Percentiles rank a stretch among this genome's conserved stretches.
Conservation (phyloP, 2,113 vertebrate species). For the Cyphotilapia sp. region DNA sequence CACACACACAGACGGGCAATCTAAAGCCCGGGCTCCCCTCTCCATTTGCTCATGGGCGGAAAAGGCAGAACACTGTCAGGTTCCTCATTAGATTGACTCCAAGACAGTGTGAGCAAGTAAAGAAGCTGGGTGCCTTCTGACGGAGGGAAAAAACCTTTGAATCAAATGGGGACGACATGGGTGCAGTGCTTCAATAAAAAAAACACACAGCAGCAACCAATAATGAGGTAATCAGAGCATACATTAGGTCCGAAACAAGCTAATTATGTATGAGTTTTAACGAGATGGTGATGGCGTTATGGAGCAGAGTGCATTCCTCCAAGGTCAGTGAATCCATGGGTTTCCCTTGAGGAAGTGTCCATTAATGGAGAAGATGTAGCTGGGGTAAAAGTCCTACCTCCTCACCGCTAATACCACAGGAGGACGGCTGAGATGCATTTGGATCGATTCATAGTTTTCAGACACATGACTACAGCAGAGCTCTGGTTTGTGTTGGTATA, state of each 20-base stretch:
- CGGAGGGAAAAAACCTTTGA: not conserved
- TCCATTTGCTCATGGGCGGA: not conserved
- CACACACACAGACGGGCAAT: not conserved
- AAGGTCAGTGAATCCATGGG: conserved; percentile 12
- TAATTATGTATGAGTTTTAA: not conserved
- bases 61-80: conserved; percentile 5
- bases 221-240: conserved; percentile 39
- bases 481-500: not conserved
- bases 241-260: conserved; percentile 18
- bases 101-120: not conserved
- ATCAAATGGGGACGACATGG: not conserved
- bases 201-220: not conserved
- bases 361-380: not conserved
- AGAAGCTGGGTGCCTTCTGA: not conserved
- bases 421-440: not conserved
- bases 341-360: not conserved
- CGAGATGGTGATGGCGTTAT: not conserved
- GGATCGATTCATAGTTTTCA: not conserved
- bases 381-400: not conserved
- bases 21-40: not conserved
- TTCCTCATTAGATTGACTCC: conserved; percentile 32
- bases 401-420: not conserved
- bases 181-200: not conserved
- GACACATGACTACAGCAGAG: not conserved
- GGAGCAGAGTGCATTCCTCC: not conserved